Base-by-base conservation (phyloP, 1,140 invertebrate species). In the Parapsyche elsis region DNA sequence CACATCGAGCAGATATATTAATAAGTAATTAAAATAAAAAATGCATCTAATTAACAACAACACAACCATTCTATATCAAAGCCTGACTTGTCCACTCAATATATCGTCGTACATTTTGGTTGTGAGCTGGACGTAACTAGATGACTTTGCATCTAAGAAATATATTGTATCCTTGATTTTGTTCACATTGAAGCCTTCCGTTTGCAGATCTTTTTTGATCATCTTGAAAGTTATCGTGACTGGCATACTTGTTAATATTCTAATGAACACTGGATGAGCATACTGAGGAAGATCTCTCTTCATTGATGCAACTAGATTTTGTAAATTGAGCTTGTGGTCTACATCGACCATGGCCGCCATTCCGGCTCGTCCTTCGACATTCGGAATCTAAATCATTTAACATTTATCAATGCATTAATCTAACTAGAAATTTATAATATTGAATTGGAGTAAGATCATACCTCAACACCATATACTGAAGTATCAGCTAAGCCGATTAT, bases 181-280 rank as follows among this genome's bases (percentile, higher is more conserved):
- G 23, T 86, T 86, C 53, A 91, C 76, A 85, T 97, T 89, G 85
- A 93, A 98, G 0, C 93, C 95, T 84, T 98, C 94, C 83, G 88
- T 88, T 85, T 96, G 93, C 12, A 98, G 88, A 84, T 96, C 93
- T 14, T 91, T 91, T 86, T 99, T 99, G 85, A 95, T 95, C 80
- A 98, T 86, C 87, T 99, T 99, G 85, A 95, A 98, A 0, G 97
- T 98, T 12, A 94, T 95, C 64, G 97, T 99, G 61, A 95, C 90
- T 0, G 96, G 94, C 21, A 97, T 90, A 85, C 93, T 88, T 30
- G 93, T 90, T 23, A 97, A 86, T 26, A 98, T 89, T 76, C 97
- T 89, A n/a, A 99, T 85, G 88, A 99, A 99, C 0, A 98, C 84
- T 0, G 98, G 98, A 61, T 94, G 88, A 0, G 98, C 95, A 86